Evolutionary conservation across 1,140 invertebrate genomes (phyloP).

Genomic region (Palaemon carinicauda): DNA sequence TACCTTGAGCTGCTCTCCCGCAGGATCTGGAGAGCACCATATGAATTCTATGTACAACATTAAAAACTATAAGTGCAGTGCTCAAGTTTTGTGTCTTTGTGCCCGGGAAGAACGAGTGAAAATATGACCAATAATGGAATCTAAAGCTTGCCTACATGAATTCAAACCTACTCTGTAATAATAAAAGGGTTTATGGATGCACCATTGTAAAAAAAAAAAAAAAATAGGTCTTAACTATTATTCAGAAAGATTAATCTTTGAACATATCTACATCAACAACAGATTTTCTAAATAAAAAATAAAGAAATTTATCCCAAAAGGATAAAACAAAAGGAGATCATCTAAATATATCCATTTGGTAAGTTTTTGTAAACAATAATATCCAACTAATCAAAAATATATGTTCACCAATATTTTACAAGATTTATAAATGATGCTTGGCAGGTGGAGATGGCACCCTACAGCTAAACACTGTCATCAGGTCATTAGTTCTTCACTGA

Average conservation of each 20-base stretch:
- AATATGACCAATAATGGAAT: constrained; percentile 13
- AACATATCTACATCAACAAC: background rate
- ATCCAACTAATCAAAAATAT: constrained; percentile 13
- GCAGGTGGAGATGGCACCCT: background rate
- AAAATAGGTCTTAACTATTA: background rate
- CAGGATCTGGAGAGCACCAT: constrained; percentile 3
- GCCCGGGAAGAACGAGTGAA: constrained; percentile 23
- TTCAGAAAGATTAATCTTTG: background rate
- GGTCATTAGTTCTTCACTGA: background rate
- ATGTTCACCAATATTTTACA: background rate
- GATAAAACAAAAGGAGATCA: background rate
- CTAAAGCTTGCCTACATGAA: background rate
- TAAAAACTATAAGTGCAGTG: constrained; percentile 26
- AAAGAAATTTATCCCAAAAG: background rate
- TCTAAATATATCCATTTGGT: background rate
- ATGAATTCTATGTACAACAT: constrained; percentile 16
- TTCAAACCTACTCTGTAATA: background rate
- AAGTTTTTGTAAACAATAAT: background rate
- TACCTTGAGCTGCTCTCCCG: constrained; percentile 21
- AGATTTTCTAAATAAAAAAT: no score
- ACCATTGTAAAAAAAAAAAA: constrained; percentile 19
- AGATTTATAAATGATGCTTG: background rate
- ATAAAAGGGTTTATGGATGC: constrained; percentile 23
- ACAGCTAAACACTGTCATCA: background rate
- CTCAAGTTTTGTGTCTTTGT: constrained; percentile 25